These are phyloP conservation scores for Morelia viridis DNA, from an alignment of 2,797 vertebrate genomes.

Conservation along the genomic window DNA sequence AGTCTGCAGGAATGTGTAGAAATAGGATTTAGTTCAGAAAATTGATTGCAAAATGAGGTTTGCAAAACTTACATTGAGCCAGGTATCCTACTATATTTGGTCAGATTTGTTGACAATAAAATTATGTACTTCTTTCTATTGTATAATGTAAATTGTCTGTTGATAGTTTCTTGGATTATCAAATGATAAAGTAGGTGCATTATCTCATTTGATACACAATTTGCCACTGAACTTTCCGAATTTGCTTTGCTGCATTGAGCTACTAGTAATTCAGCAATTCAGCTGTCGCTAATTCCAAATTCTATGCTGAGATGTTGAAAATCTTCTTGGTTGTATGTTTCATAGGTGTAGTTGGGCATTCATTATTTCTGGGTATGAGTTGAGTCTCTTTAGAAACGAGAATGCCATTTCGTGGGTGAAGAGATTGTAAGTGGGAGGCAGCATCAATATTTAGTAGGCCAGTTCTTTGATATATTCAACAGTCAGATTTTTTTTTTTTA, in stretches of 20 bases:
- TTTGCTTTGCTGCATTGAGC: not conserved
- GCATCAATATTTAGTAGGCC: not conserved
- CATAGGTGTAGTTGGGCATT: not conserved
- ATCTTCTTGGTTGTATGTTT: not conserved
- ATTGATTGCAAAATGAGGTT: not conserved
- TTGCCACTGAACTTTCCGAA: not conserved
- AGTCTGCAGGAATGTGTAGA: not conserved
- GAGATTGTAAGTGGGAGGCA: not conserved
- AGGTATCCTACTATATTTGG: not conserved
- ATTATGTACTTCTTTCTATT: not conserved
- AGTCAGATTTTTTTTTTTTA: not conserved
- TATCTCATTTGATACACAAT: not conserved
- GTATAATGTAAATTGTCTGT: not conserved
- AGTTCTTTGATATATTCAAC: not conserved
- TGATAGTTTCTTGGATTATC: not conserved
- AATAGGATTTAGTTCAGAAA: not conserved
- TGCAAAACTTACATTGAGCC: not conserved
- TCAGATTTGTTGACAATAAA: not conserved
- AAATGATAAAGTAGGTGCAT: not conserved
- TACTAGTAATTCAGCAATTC: not conserved
- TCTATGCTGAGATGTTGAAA: not conserved
- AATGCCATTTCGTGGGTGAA: not conserved
- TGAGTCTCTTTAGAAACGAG: not conserved
- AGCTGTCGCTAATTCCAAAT: not conserved
- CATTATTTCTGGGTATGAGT: not conserved